A percentile compares a stretch with the other conserved stretches of the same genome.
phyloP scores from a whole-genome alignment of 2,888 invertebrate genomes.

The Slavum lentiscoides region DNA sequence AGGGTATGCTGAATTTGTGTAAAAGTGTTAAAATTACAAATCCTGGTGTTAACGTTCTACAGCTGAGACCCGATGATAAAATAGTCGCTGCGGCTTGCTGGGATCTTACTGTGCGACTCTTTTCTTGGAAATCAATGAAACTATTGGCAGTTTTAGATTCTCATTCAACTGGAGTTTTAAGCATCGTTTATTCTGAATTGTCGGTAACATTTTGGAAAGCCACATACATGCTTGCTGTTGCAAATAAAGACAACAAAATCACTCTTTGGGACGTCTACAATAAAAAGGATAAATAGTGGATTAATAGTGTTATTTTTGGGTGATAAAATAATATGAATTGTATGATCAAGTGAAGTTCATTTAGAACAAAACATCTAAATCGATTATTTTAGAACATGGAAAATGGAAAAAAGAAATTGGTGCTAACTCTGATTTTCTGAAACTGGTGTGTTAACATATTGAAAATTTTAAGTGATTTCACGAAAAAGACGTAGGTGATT shows the following conservation, averaged over 20 bases:
- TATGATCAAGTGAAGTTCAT: too few relatives aligned
- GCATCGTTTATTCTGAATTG: conserved; percentile 71
- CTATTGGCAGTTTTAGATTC: conserved; percentile 74
- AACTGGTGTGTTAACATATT: too few relatives aligned
- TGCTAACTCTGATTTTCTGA: too few relatives aligned
- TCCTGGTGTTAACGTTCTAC: conserved; percentile 72
- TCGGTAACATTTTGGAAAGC: conserved; percentile 71
- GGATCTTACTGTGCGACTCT: conserved; percentile 76
- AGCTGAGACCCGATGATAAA: conserved; percentile 71
- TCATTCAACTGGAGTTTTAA: conserved; percentile 72
- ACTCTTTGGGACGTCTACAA: conserved; percentile 78
- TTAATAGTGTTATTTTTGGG: too few relatives aligned
- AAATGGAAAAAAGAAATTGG: too few relatives aligned
- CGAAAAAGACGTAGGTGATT: too few relatives aligned
- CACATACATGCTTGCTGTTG: conserved; percentile 75
- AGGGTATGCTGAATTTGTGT: conserved; percentile 60
- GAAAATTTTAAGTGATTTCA: too few relatives aligned
- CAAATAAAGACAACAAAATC: conserved; percentile 74
- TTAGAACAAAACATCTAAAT: too few relatives aligned
- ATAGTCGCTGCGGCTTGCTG: conserved; percentile 76
- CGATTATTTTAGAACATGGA: too few relatives aligned
- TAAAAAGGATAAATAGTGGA: background rate
- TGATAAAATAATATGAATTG: background rate
- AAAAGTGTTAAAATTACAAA: conserved; percentile 70
- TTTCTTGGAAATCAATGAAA: conserved; percentile 76